Conservation (phyloP, 2,113 vertebrate species). For the Nothocercus julius region DNA sequence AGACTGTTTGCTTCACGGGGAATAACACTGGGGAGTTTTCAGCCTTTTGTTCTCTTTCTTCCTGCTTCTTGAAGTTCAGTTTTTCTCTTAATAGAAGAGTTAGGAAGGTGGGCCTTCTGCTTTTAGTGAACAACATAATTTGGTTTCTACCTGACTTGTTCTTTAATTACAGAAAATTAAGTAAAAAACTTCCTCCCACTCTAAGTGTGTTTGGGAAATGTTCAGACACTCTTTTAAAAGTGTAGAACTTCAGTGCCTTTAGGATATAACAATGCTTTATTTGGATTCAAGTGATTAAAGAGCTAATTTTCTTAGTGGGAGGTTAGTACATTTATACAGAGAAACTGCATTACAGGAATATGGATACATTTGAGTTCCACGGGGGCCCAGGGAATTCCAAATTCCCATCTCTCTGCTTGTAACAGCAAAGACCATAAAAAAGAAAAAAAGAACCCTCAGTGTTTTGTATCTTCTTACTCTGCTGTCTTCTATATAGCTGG, state of each 20-base stretch:
- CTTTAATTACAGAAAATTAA: conserved; percentile 73
- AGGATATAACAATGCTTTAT: conserved; percentile 53
- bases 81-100: not conserved
- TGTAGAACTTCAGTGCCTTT: conserved; percentile 34
- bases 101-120: not conserved
- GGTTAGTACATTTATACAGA: conserved; percentile 37
- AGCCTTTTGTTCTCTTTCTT: not conserved
- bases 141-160: conserved; percentile 61
- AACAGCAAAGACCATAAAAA: conserved; percentile 28
- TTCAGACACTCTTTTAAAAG: conserved; percentile 62
- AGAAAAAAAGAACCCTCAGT: not conserved
- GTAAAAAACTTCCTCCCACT: conserved; percentile 10
- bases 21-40: not conserved
- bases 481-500: conserved; percentile 9
- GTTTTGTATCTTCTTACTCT: conserved; percentile 3
- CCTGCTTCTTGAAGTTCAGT: not conserved
- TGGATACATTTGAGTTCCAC: conserved; percentile 36
- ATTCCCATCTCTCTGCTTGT: not conserved
- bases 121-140: conserved; percentile 2
- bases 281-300: conserved; percentile 68
- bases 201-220: conserved; percentile 53
- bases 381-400: conserved; percentile 24
- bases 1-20: not conserved
- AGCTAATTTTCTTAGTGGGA: conserved; percentile 70
- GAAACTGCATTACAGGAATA: conserved; percentile 52